Evolutionary conservation across 2,888 invertebrate species (phyloP).

Genomic region (Mesochorus sp.): DNA sequence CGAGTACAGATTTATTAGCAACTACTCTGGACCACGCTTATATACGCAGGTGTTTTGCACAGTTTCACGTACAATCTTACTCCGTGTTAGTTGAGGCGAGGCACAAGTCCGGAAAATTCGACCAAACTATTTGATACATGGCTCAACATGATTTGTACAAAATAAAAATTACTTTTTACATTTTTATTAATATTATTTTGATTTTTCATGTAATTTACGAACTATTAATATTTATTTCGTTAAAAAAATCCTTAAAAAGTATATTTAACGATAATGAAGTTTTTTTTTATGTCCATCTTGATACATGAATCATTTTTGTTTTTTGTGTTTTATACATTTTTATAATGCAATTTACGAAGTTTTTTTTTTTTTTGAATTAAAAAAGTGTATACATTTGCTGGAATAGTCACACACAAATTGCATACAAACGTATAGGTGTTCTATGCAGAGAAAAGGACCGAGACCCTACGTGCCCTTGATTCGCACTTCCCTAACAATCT

Average conservation of each 20-base stretch:
- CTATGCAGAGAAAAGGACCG: conserved; percentile 27
- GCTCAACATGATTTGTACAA: no score
- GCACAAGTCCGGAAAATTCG: background rate
- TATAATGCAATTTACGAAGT: no score
- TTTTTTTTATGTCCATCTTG: no score
- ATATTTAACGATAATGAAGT: no score
- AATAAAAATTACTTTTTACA: no score
- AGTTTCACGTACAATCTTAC: background rate
- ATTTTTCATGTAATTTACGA: background rate
- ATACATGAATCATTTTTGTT: no score
- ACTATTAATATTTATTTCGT: background rate
- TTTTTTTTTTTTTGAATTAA: no score
- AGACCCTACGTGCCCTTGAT: conserved; percentile 13
- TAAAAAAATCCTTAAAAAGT: no score
- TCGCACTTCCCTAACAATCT: conserved; percentile 64
- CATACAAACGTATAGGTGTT: background rate
- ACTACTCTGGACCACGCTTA: conserved; percentile 57
- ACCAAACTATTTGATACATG: no score
- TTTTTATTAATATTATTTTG: no score
- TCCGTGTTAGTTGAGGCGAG: no score
- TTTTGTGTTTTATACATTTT: background rate
- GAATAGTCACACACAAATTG: background rate
- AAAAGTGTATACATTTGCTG: no score
- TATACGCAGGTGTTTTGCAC: conserved; percentile 47
- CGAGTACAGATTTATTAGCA: conserved; percentile 64